Evolutionary conservation across 1,140 invertebrate species (phyloP).

Genomic region (Tetragnatha versicolor): DNA sequence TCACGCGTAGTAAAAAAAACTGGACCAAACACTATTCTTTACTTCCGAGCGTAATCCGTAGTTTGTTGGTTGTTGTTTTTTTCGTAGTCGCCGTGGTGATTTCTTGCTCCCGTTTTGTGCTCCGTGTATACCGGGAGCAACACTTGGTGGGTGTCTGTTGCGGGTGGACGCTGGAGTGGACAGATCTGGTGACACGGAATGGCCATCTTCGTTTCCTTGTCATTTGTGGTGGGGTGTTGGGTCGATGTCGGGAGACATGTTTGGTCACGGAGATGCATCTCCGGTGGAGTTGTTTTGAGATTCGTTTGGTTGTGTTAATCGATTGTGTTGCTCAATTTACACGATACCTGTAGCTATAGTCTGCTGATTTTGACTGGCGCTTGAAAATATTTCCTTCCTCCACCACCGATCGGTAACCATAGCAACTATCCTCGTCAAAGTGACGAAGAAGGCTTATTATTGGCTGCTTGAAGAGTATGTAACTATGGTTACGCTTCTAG

Average conservation of each 20-base stretch:
- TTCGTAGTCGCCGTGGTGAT: neutral
- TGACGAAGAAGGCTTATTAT: too few relatives aligned
- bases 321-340: too few relatives aligned
- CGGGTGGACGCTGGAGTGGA: neutral
- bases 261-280: too few relatives aligned
- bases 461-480: too few relatives aligned
- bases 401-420: too few relatives aligned
- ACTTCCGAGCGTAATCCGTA: constrained; percentile 30
- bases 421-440: too few relatives aligned
- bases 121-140: constrained; percentile 20
- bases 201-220: constrained; percentile 18
- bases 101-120: neutral
- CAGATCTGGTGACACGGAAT: constrained; percentile 11
- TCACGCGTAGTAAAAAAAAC: constrained; percentile 38
- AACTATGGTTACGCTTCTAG: too few relatives aligned
- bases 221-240: constrained; percentile 2
- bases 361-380: too few relatives aligned
- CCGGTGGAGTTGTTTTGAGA: too few relatives aligned
- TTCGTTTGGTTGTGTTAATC: too few relatives aligned
- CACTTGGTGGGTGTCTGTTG: constrained; percentile 31
- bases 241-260: neutral
- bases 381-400: too few relatives aligned
- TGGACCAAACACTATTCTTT: constrained; percentile 29
- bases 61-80: neutral
- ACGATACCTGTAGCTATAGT: too few relatives aligned